These are phyloP conservation scores for Campoletis raptor DNA, from an alignment of 2,888 invertebrate species.

Conservation along the genomic window DNA sequence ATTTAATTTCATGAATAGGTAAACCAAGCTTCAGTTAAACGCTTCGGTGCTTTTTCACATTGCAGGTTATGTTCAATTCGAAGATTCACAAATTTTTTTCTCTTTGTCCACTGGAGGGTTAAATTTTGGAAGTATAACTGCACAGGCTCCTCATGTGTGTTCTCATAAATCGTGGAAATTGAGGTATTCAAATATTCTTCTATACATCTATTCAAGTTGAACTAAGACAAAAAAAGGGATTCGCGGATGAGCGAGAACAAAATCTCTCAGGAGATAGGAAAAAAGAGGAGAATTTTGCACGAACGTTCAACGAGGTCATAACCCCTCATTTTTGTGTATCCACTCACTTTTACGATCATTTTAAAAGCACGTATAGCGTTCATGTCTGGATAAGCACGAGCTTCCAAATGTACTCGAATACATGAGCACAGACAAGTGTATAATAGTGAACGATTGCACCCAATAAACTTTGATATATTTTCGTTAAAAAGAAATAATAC, in stretches of 20 bases:
- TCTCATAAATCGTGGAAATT: constrained; percentile 43
- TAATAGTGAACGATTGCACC: constrained; percentile 22
- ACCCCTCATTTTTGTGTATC: constrained; percentile 67
- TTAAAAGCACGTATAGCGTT: constrained; percentile 65
- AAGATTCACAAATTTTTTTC: not conserved
- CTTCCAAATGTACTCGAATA: constrained; percentile 33
- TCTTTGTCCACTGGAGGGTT: not conserved
- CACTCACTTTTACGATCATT: constrained; percentile 65
- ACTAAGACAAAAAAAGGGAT: constrained; percentile 17
- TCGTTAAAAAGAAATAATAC: constrained; percentile 13
- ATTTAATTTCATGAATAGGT: not conserved
- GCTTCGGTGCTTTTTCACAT: not conserved
- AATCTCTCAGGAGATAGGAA: constrained; percentile 23
- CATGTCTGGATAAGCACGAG: constrained; percentile 52
- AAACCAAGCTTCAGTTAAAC: not conserved
- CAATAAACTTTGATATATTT: constrained; percentile 36
- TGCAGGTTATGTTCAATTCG: not conserved
- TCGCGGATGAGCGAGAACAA: constrained; percentile 7
- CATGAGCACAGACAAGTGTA: not conserved
- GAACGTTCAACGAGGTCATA: constrained; percentile 66
- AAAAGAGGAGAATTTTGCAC: constrained; percentile 57
- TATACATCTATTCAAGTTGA: constrained; percentile 17
- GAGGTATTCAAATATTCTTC: constrained; percentile 44
- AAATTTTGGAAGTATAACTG: constrained; percentile 12
- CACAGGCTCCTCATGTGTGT: not conserved